Evolutionary conservation across 92 coral and sea anemone genomes (phyloP).

Genomic region (Parazoanthus swiftii): DNA sequence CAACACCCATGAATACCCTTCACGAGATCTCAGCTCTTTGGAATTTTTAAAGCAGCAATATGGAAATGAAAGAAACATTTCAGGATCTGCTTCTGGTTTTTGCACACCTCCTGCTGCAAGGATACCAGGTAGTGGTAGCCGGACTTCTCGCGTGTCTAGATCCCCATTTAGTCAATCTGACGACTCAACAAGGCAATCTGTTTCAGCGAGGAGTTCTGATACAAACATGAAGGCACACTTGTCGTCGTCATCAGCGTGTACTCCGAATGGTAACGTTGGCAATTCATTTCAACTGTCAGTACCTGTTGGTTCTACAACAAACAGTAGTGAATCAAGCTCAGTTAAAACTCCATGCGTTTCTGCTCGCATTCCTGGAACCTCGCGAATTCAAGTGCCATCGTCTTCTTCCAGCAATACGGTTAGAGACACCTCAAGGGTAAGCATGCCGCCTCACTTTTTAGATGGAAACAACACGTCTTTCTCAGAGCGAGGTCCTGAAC

Average conservation of each 20-base stretch:
- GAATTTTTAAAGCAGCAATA: constrained; percentile 55
- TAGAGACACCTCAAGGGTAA: background rate
- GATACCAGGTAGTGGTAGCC: constrained; percentile 54
- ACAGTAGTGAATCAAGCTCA: background rate
- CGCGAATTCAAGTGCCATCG: background rate
- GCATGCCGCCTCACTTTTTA: background rate
- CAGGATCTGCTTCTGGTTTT: constrained; percentile 12
- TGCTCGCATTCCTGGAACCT: constrained; percentile 20
- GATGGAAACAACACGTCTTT: background rate
- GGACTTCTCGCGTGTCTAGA: background rate
- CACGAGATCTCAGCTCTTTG: constrained; percentile 39
- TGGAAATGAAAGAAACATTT: constrained; percentile 24
- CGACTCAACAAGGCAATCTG: background rate
- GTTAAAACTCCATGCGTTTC: background rate
- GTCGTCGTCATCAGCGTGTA: background rate
- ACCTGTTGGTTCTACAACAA: background rate
- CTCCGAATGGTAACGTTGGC: background rate
- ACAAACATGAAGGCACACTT: background rate
- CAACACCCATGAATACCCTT: background rate
- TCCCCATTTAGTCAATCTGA: background rate
- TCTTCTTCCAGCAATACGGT: background rate
- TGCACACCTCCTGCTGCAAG: constrained; percentile 39
- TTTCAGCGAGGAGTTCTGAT: background rate
- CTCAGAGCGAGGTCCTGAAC: constrained; percentile 7
- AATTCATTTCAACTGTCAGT: background rate